Base-by-base conservation (phyloP, 2,113 vertebrate species). In the Muntiacus muntjak region DNA sequence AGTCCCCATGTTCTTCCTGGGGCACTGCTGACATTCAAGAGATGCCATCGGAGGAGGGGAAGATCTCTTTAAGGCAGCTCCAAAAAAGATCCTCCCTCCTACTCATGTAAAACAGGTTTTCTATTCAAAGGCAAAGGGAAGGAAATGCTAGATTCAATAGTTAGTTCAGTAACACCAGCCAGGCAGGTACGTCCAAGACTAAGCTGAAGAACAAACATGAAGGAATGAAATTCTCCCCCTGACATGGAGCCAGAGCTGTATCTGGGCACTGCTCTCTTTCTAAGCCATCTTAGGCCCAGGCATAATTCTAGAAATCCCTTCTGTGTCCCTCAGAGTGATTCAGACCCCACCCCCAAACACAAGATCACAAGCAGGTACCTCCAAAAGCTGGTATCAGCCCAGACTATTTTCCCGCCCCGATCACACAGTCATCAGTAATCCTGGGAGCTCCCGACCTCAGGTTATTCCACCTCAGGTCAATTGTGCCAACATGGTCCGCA, bases 61-160 rank as follows among this genome's bases (percentile, higher is more conserved):
- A 23, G 50, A 50, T n/a, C 50, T 71, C 62, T 74, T 78, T 30
- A 78, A 89, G 36, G 13, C 43, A 91, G 33, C 30, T 71, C 57
- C 33, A 52, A 74, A 83, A 81, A 84, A 78, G 71, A 54, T 25
- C n/a, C 47, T 60, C 15, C 40, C 40, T 45, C 54, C 45, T 3
- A 74, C 60, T 36, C 47, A 43, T 91, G 40, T 86, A 52, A 96
- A 82, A 88, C n/a, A 96, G 52, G 55, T 54, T 97, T 95, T 76
- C 88, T 67, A n/a, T 47, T 83, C 54, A 78, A 92, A 93, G 25
- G 9, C 87, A 97, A 58, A 76, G 16, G 26, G 58, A 85, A 94
- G n/a, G 78, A 96, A 94, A 97, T 17, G 58, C 16, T 43, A 76
- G 33, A 55, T 84, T 62, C 55, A 45, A 50, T 64, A 64, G 16